Conservation (phyloP, 2,113 vertebrate species). For the Poeciliopsis occidentalis region DNA sequence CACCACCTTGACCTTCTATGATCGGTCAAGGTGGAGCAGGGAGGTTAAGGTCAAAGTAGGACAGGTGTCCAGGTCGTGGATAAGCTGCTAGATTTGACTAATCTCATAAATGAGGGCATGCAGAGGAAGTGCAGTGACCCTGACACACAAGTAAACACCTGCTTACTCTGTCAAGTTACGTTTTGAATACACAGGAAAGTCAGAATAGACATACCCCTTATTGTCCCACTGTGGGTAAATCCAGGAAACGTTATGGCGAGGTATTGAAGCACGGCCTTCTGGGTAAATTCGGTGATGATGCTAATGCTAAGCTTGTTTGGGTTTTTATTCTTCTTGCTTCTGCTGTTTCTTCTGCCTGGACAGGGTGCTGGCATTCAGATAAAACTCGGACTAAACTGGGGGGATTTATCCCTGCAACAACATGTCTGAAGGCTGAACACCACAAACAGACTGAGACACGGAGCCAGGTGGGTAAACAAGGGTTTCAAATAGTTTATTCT, state of each 20-base stretch:
- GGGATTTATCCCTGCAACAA: slow-evolving; percentile 21
- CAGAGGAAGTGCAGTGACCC: slow-evolving; percentile 32
- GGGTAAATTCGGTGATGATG: slow-evolving; percentile 9
- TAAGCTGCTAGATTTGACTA: slow-evolving; percentile 67
- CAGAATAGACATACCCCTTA: neutral
- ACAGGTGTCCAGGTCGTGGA: slow-evolving; percentile 36
- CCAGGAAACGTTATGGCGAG: too few species aligned
- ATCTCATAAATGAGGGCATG: slow-evolving; percentile 49
- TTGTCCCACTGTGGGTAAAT: too few species aligned
- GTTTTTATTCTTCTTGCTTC: neutral
- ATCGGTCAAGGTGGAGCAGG: slow-evolving; percentile 9
- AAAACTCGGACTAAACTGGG: neutral
- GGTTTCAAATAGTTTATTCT: slow-evolving; percentile 77
- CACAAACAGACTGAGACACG: slow-evolving; percentile 47
- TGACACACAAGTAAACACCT: slow-evolving; percentile 25
- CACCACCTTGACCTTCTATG: neutral
- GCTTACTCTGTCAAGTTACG: slow-evolving; percentile 22
- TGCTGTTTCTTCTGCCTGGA: neutral
- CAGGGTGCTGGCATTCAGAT: neutral
- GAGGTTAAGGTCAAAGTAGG: slow-evolving; percentile 40
- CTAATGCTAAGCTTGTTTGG: slow-evolving; percentile 11
- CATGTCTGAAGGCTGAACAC: neutral
- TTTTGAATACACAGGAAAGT: slow-evolving; percentile 9
- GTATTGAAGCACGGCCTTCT: too few species aligned
- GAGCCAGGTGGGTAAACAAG: slow-evolving; percentile 70